Evolutionary conservation across 2,888 invertebrate species (phyloP).

Genomic region (Aspidiotus destructor): DNA sequence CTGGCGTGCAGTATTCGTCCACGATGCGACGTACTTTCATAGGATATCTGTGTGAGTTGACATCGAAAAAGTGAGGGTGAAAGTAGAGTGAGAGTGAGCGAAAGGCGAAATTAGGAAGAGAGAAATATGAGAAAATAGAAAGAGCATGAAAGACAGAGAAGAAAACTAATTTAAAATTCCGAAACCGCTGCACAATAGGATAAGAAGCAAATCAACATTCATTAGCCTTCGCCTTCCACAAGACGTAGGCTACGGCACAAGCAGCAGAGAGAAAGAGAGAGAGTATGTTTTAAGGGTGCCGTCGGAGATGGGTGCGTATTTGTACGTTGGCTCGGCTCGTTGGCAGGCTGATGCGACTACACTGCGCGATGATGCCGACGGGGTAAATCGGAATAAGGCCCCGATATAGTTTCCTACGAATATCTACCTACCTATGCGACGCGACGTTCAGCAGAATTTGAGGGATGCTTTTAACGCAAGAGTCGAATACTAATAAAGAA

Average conservation of each 20-base stretch:
- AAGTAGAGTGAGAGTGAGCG: no score
- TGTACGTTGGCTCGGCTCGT: conserved; percentile 1
- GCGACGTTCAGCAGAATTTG: conserved; percentile 21
- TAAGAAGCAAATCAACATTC: conserved; percentile 33
- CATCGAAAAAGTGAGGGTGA: no score
- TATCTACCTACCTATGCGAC: background rate
- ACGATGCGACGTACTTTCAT: no score
- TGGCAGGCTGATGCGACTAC: conserved; percentile 4
- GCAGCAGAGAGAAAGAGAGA: conserved; percentile 1
- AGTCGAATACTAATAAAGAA: conserved; percentile 33
- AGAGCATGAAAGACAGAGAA: background rate
- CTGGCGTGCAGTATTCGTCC: no score
- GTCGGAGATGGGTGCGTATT: background rate
- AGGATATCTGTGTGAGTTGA: no score
- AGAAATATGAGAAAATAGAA: no score
- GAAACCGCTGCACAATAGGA: conserved; percentile 30
- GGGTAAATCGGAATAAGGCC: conserved; percentile 23
- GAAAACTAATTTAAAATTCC: conserved; percentile 32
- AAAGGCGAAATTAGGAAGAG: no score
- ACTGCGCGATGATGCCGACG: conserved; percentile 4
- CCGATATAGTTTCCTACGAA: background rate
- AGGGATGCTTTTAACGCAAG: conserved; percentile 29
- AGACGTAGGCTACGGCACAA: background rate
- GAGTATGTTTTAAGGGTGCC: background rate
- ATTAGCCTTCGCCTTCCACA: conserved; percentile 20